These are phyloP conservation scores for Pteria penguin DNA, from an alignment of 2,888 invertebrate species.

Conservation along the genomic window DNA sequence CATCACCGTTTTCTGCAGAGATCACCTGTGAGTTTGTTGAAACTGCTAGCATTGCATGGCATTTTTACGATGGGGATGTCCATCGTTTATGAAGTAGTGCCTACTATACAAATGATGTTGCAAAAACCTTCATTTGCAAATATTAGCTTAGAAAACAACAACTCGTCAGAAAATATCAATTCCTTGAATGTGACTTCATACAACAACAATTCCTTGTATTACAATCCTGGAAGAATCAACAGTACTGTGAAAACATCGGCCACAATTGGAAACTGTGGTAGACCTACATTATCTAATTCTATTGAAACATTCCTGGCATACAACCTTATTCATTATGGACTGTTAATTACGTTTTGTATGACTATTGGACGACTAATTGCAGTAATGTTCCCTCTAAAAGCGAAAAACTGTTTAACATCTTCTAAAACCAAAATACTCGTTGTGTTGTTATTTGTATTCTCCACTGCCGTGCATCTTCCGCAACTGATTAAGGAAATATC, in stretches of 20 bases:
- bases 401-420: constrained; percentile 22
- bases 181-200: not conserved
- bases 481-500: constrained; percentile 15
- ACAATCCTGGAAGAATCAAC: not conserved
- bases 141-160: not conserved
- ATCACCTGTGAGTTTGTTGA: constrained; percentile 21
- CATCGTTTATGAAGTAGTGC: constrained; percentile 20
- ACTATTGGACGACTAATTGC: constrained; percentile 26
- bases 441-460: not conserved
- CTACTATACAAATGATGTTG: constrained; percentile 11
- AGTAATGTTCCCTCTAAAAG: constrained; percentile 27
- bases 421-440: constrained; percentile 12
- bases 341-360: constrained; percentile 25
- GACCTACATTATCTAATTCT: too few species aligned
- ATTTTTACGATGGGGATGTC: constrained; percentile 32
- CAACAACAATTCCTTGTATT: not conserved
- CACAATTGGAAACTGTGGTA: too few species aligned
- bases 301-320: not conserved
- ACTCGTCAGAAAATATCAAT: not conserved
- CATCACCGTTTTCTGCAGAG: constrained; percentile 18
- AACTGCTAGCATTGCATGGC: constrained; percentile 26
- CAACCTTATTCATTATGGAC: not conserved
- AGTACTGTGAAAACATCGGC: not conserved
- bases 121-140: not conserved
- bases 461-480: not conserved